phyloP scores from a whole-genome alignment of 2,888 invertebrate genomes.

The Rosalia funebris region DNA sequence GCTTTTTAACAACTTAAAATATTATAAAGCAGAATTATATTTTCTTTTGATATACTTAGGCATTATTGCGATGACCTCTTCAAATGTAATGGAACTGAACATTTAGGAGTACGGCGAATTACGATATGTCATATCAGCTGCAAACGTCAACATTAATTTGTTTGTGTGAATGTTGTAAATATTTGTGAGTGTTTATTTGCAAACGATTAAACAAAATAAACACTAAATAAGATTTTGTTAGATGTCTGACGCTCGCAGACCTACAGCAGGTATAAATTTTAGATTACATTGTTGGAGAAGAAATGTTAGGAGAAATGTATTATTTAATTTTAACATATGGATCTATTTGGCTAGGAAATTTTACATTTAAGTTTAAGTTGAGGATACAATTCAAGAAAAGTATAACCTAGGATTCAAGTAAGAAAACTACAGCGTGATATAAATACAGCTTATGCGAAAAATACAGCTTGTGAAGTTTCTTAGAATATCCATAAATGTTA shows the following conservation, averaged over 20 bases:
- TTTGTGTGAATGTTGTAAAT: neutral
- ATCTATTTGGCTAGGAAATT: conserved; percentile 6
- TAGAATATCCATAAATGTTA: too few species aligned
- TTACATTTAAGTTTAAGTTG: neutral
- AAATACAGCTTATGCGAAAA: too few species aligned
- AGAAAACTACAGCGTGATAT: too few species aligned
- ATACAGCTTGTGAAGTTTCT: too few species aligned
- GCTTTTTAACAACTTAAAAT: too few species aligned
- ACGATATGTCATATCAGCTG: too few species aligned
- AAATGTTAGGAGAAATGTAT: conserved; percentile 25
- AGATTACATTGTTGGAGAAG: conserved; percentile 20
- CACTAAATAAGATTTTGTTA: conserved; percentile 3
- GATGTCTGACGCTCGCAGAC: neutral
- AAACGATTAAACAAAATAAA: conserved; percentile 13
- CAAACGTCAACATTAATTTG: neutral
- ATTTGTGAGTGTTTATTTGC: conserved; percentile 11
- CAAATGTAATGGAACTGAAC: too few species aligned
- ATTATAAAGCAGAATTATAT: too few species aligned
- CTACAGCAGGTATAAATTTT: conserved; percentile 32
- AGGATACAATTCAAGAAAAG: too few species aligned
- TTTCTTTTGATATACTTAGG: too few species aligned
- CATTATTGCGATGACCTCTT: too few species aligned
- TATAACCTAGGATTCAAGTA: too few species aligned
- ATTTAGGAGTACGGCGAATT: neutral
- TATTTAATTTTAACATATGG: conserved; percentile 39